phyloP scores from a whole-genome alignment of 2,113 vertebrate genomes.

The Asarcornis scutulata region DNA sequence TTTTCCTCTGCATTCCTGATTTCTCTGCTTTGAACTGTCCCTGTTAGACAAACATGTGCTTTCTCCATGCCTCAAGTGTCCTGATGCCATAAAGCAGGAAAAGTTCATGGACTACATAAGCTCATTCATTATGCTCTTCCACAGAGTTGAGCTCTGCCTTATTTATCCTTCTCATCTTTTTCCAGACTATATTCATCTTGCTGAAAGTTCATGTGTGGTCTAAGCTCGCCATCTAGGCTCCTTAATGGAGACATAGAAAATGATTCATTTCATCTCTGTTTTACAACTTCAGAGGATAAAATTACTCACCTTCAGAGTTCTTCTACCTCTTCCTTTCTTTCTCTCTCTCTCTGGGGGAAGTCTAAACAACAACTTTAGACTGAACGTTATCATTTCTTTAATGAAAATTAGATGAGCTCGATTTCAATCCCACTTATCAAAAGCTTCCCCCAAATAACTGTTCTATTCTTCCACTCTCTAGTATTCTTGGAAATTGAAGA shows the following conservation, averaged over 20 bases:
- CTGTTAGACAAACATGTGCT: constrained; percentile 1
- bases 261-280: neutral
- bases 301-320: neutral
- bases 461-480: neutral
- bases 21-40: neutral
- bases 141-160: neutral
- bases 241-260: constrained; percentile 28
- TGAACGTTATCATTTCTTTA: neutral
- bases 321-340: neutral
- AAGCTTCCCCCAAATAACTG: neutral
- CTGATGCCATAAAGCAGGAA: neutral
- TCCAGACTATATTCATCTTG: constrained; percentile 23
- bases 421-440: neutral
- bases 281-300: constrained; percentile 23
- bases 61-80: neutral
- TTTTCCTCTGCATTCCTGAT: neutral
- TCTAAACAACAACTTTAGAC: neutral
- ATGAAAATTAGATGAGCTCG: neutral
- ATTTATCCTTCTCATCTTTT: constrained; percentile 24
- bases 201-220: constrained; percentile 56
- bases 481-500: neutral
- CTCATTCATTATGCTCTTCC: neutral
- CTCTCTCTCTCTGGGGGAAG: neutral
- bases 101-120: constrained; percentile 9
- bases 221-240: constrained; percentile 67